phyloP scores from a whole-genome alignment of 2,797 vertebrate species.

The Oreochromis grahami region DNA sequence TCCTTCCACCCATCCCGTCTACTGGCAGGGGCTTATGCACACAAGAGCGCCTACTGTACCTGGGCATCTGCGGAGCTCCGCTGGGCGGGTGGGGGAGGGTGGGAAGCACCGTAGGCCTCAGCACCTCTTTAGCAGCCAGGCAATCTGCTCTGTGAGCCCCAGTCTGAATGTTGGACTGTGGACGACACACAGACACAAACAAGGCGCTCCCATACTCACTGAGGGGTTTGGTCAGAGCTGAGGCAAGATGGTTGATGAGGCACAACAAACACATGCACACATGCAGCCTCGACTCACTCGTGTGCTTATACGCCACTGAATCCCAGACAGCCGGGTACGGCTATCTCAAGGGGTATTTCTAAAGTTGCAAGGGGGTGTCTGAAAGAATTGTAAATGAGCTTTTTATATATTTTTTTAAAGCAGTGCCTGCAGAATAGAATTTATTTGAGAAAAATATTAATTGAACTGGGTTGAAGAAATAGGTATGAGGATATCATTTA shows the following conservation, averaged over 20 bases:
- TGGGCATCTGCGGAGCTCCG: slow-evolving; percentile 71
- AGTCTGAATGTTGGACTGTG: slow-evolving; percentile 25
- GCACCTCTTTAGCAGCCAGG: slow-evolving; percentile 78
- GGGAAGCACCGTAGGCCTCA: slow-evolving; percentile 41
- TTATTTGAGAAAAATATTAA: not conserved
- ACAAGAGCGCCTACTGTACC: slow-evolving; percentile 64
- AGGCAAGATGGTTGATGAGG: slow-evolving; percentile 48
- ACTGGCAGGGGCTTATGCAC: slow-evolving; percentile 46
- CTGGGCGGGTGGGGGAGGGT: slow-evolving; percentile 45
- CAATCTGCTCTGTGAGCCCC: slow-evolving; percentile 71
- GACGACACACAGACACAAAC: slow-evolving; percentile 5
- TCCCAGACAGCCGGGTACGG: not conserved
- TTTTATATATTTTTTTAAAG: not conserved
- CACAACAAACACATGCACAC: slow-evolving; percentile 42
- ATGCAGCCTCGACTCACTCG: not conserved
- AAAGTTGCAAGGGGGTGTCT: not conserved
- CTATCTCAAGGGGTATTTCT: not conserved
- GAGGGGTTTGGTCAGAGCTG: slow-evolving; percentile 34
- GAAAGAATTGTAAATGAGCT: not conserved
- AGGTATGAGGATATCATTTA: not conserved
- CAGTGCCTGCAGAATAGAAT: not conserved
- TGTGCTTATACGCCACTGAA: not conserved
- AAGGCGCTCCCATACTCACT: slow-evolving; percentile 18
- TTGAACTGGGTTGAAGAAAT: not conserved
- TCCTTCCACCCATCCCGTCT: slow-evolving; percentile 51